A percentile compares a stretch with the other conserved stretches of the same genome.
These are phyloP conservation scores for Trichogramma pretiosum DNA, from an alignment of 1,140 invertebrate genomes.

Conservation along the genomic window DNA sequence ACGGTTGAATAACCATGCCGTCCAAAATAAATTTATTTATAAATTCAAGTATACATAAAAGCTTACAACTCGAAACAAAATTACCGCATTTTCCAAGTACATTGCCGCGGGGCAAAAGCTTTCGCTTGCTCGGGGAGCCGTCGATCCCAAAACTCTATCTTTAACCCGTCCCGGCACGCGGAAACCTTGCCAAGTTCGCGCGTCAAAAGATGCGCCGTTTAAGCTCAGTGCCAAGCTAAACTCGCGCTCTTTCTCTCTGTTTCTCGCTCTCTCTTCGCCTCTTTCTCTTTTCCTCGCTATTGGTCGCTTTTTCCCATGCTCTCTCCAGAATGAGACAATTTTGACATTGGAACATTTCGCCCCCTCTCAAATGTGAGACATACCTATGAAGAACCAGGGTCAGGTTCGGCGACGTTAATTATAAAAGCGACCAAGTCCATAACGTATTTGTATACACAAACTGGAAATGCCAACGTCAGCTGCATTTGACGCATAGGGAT, in stretches of 20 bases:
- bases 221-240: too few relatives aligned
- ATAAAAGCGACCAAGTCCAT: conserved; percentile 12
- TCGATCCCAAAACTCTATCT: conserved; percentile 6
- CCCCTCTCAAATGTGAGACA: background rate
- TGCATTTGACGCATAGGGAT: too few relatives aligned
- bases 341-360: conserved; percentile 12
- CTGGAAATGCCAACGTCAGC: conserved; percentile 16
- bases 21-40: too few relatives aligned
- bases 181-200: conserved; percentile 6
- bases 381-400: conserved; percentile 10
- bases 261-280: too few relatives aligned
- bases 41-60: too few relatives aligned
- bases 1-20: too few relatives aligned
- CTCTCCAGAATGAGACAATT: conserved; percentile 15
- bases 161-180: background rate
- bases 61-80: too few relatives aligned
- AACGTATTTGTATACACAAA: background rate
- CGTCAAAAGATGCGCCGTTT: too few relatives aligned
- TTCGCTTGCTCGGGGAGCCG: background rate
- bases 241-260: too few relatives aligned
- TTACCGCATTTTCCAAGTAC: too few relatives aligned
- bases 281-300: background rate
- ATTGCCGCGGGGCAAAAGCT: too few relatives aligned
- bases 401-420: conserved; percentile 15
- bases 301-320: background rate